These are phyloP conservation scores for Apamea sordens DNA, from an alignment of 2,888 invertebrate genomes.

Conservation along the genomic window DNA sequence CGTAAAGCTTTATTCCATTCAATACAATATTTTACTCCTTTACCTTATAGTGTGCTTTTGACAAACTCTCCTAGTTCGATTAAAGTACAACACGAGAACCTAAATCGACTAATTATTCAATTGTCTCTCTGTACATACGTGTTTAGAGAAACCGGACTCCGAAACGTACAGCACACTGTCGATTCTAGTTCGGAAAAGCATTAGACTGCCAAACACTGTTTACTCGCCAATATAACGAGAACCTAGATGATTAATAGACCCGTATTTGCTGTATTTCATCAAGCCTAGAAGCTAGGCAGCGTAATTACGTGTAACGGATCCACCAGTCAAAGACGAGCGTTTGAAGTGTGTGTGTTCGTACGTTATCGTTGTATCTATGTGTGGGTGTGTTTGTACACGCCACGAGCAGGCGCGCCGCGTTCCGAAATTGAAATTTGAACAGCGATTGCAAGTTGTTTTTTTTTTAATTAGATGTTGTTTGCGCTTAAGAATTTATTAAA, in stretches of 20 bases:
- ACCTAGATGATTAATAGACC: constrained; percentile 58
- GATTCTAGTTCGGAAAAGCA: constrained; percentile 25
- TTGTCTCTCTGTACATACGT: not conserved
- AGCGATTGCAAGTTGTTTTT: constrained; percentile 34
- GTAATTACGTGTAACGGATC: constrained; percentile 55
- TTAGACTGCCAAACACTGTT: constrained; percentile 40
- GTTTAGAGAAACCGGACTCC: not conserved
- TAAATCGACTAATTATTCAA: constrained; percentile 13
- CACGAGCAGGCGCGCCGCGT: constrained; percentile 19
- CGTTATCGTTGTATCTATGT: constrained; percentile 7
- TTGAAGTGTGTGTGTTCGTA: constrained; percentile 34
- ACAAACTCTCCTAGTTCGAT: not conserved
- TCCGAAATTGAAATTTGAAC: constrained; percentile 58
- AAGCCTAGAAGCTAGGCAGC: constrained; percentile 49
- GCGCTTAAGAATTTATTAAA: not conserved
- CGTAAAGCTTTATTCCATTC: not conserved
- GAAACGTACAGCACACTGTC: constrained; percentile 8
- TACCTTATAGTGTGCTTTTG: not conserved
- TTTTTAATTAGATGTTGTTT: not conserved
- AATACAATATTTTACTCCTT: not conserved
- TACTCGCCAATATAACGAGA: constrained; percentile 49
- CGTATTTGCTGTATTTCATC: constrained; percentile 58
- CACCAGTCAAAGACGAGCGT: constrained; percentile 53
- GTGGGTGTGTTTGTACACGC: constrained; percentile 30
- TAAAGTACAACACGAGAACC: not conserved